Percentiles rank a stretch among this genome's conserved stretches.
Conservation (phyloP, 2,797 vertebrate genomes). For the Fringilla coelebs region DNA sequence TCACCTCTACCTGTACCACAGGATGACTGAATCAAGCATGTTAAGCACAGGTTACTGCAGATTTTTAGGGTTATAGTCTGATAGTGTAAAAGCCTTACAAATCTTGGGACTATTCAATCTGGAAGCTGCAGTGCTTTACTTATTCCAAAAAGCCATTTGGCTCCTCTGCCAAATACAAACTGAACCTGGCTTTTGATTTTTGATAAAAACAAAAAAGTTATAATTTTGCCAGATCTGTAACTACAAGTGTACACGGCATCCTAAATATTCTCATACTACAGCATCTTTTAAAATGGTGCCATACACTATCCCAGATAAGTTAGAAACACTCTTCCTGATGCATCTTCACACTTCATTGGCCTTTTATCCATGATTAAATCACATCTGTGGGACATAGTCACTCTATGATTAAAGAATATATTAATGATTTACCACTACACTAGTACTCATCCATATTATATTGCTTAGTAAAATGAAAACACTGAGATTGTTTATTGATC, state of each 20-base stretch:
- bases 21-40: background rate
- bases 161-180: background rate
- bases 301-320: background rate
- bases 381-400: background rate
- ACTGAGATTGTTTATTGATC: slow-evolving; percentile 54
- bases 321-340: background rate
- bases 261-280: background rate
- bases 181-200: accelerated
- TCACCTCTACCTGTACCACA: background rate
- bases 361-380: background rate
- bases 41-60: background rate
- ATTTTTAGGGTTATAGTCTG: background rate
- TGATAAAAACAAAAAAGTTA: background rate
- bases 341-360: background rate
- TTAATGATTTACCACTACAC: slow-evolving; percentile 50
- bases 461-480: slow-evolving; percentile 58
- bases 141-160: background rate
- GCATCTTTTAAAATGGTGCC: background rate
- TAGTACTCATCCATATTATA: slow-evolving; percentile 22
- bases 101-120: background rate
- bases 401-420: slow-evolving; percentile 23
- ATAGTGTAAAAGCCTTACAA: background rate
- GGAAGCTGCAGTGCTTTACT: background rate
- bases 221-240: background rate
- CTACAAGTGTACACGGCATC: background rate